phyloP scores from a whole-genome alignment of 2,888 invertebrate species.

The Unio pictorum region DNA sequence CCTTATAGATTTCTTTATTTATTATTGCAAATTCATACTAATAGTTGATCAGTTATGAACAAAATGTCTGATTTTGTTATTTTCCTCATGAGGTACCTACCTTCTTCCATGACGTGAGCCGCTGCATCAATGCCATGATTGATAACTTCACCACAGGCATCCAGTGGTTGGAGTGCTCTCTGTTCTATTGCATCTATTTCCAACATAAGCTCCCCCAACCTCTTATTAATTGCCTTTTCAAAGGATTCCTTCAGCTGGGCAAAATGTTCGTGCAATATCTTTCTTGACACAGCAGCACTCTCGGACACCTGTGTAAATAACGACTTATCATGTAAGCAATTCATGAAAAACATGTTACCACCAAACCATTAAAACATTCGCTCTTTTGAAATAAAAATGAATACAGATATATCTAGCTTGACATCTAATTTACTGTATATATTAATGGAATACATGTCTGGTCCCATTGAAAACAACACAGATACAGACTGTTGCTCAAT shows the following conservation, averaged over 20 bases:
- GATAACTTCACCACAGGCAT: slow-evolving; percentile 60
- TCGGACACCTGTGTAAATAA: slow-evolving; percentile 39
- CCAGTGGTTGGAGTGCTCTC: slow-evolving; percentile 54
- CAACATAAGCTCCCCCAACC: slow-evolving; percentile 43
- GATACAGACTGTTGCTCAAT: too few species aligned
- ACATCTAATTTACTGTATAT: too few species aligned
- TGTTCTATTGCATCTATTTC: slow-evolving; percentile 54
- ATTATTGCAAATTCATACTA: not conserved
- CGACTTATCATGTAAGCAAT: too few species aligned
- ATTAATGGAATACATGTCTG: too few species aligned
- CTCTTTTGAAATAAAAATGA: too few species aligned
- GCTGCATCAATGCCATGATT: slow-evolving; percentile 52
- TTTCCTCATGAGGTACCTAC: slow-evolving; percentile 28
- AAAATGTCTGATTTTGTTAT: not conserved
- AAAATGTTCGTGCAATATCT: slow-evolving; percentile 56
- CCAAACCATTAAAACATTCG: too few species aligned
- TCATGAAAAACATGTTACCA: too few species aligned
- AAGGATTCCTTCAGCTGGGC: slow-evolving; percentile 43
- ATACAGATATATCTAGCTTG: too few species aligned
- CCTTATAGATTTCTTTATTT: too few species aligned
- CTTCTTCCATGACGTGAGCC: slow-evolving; percentile 59
- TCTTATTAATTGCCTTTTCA: slow-evolving; percentile 43
- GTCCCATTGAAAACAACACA: too few species aligned
- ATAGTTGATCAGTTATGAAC: not conserved
- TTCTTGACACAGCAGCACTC: slow-evolving; percentile 50